These are phyloP conservation scores for Nasonia giraulti DNA, from an alignment of 1,140 invertebrate species.

Conservation along the genomic window DNA sequence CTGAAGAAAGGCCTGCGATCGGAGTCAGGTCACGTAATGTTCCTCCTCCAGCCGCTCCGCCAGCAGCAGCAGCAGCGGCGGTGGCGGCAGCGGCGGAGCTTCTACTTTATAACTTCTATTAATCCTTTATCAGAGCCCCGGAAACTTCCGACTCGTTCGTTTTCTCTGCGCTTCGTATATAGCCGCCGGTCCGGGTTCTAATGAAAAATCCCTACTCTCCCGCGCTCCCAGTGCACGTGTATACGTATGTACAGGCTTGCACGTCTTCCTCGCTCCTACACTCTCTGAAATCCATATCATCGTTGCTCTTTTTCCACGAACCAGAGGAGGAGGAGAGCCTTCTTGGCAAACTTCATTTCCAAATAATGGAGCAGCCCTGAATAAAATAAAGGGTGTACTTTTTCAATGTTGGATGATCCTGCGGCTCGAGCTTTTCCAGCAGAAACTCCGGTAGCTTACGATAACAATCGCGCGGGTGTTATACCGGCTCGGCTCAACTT, in stretches of 20 bases:
- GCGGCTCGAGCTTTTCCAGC: too few relatives aligned
- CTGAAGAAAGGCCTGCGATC: constrained; percentile 69
- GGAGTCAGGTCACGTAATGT: constrained; percentile 72
- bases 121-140: constrained; percentile 70
- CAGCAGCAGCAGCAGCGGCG: constrained; percentile 53
- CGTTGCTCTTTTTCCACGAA: constrained; percentile 35
- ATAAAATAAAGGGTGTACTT: background rate
- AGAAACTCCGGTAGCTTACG: background rate
- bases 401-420: constrained; percentile 3
- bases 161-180: constrained; percentile 4
- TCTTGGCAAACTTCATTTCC: constrained; percentile 49
- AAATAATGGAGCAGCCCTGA: constrained; percentile 53
- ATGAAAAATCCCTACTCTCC: constrained; percentile 65
- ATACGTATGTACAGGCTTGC: constrained; percentile 17
- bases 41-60: constrained; percentile 59
- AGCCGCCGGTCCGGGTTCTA: constrained; percentile 55
- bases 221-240: background rate
- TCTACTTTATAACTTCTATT: constrained; percentile 73
- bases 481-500: constrained; percentile 2
- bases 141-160: constrained; percentile 58
- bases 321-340: background rate
- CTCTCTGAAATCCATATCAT: constrained; percentile 48
- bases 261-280: constrained; percentile 10
- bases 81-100: constrained; percentile 54
- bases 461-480: background rate